These are phyloP conservation scores for Geotrupes spiniger DNA, from an alignment of 2,888 invertebrate genomes.

Conservation along the genomic window DNA sequence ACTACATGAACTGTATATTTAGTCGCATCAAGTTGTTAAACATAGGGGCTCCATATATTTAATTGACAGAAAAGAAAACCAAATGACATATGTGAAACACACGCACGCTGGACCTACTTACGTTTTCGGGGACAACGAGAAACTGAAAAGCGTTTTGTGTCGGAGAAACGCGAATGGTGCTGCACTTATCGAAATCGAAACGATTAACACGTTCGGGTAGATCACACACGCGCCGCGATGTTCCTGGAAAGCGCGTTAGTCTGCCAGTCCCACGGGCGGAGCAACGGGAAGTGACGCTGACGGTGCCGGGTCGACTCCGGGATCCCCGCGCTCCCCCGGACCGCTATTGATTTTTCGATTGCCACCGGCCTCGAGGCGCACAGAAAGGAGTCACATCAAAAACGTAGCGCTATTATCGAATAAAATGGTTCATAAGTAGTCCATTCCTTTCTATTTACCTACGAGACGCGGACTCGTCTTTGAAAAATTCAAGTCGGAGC, in stretches of 20 bases:
- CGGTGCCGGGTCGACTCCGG: conserved; percentile 31
- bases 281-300: conserved; percentile 34
- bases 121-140: no score
- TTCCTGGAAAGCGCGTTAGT: conserved; percentile 21
- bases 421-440: conserved; percentile 31
- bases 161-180: background rate
- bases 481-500: conserved; percentile 5
- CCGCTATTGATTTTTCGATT: conserved; percentile 34
- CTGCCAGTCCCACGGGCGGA: conserved; percentile 31
- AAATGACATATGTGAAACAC: no score
- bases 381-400: conserved; percentile 35
- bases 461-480: background rate
- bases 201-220: conserved; percentile 22
- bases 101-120: no score
- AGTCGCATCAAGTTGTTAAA: no score
- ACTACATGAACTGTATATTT: no score
- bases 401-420: conserved; percentile 34
- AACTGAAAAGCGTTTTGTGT: no score
- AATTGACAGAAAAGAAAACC: no score
- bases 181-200: conserved; percentile 22
- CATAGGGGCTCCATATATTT: no score
- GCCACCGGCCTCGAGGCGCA: conserved; percentile 34
- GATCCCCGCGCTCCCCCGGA: conserved; percentile 28
- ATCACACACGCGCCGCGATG: conserved; percentile 28
- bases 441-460: conserved; percentile 7